Conservation (phyloP, 2,113 vertebrate species). For the Coptodon bakossiorum region DNA sequence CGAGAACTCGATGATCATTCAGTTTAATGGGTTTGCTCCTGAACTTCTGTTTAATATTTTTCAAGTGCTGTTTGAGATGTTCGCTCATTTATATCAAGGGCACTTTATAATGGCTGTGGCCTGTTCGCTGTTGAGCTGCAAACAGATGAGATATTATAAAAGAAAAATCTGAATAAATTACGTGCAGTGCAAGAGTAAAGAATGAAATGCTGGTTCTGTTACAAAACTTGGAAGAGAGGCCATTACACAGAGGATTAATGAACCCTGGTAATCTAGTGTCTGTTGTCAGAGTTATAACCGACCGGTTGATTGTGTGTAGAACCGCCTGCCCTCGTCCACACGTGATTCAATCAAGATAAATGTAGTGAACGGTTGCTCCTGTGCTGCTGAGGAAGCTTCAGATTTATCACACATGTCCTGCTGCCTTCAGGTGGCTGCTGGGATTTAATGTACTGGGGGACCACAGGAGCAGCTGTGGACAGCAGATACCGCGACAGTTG, state of each 20-base stretch:
- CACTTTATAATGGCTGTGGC: background rate
- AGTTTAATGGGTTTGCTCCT: background rate
- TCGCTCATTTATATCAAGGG: background rate
- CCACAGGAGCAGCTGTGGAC: background rate
- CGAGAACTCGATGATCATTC: background rate
- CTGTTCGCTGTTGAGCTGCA: background rate
- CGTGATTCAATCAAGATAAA: constrained; percentile 46
- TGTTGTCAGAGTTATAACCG: background rate
- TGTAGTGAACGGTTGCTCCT: background rate
- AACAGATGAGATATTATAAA: background rate
- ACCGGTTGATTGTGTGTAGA: background rate
- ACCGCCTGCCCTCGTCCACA: background rate
- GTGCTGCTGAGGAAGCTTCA: background rate
- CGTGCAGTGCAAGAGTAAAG: background rate
- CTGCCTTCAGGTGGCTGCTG: constrained; percentile 1
- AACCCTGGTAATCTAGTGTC: background rate
- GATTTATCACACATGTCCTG: constrained; percentile 18
- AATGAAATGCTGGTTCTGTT: background rate
- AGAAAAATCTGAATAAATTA: background rate
- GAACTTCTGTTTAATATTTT: background rate
- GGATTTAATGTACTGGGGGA: constrained; percentile 6
- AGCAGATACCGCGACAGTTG: background rate
- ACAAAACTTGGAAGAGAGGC: background rate
- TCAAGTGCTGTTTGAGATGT: background rate
- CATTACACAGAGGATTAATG: background rate